Evolutionary conservation across 2,888 invertebrate species (phyloP), one percentile per base, ranked within the genome.

Genomic region (Drosophila recens): DNA sequence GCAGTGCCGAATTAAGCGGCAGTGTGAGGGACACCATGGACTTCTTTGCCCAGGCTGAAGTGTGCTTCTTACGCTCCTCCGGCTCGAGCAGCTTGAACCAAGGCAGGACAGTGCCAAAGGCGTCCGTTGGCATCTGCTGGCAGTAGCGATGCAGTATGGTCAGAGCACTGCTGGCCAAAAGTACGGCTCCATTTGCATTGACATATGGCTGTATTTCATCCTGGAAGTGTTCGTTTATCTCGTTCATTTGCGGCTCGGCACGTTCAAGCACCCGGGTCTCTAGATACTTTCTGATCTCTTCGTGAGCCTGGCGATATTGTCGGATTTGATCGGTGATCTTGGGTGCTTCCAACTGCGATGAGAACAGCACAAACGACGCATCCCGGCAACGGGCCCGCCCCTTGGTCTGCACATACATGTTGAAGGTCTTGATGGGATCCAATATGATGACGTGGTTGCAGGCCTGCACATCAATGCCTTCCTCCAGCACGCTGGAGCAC

Each of bases 321-420:
- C 5, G 0, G 67, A 95, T 94, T 85, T 92, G 93, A 0, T 43
- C 4, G 0, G 68, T 0, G 43, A 92, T 93, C 33, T 91, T 89
- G 0, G 0, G 0, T 0, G 27, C 13, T 0, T 94, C 92, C 0
- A 53, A 2, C 0, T 79, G 61, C 2, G 94, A 89, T 0, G 95
- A 79, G 82, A 96, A 90, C 27, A 96, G 91, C 0, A 94, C 93
- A 79, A 94, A 97, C 10, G 92, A 92, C n/a, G 97, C 95, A 0
- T 93, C 91, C 4, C 90, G 88, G 79, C 94, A 94, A n/a, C 97
- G 94, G 0, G 98, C 98, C 62, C 98, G 94, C 1, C 95, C 98
- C 94, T 98, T 97, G 70, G 97, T 96, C 92, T 98, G 98, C 42
- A 98, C 95, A 89, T 98, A 98, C 0, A 97, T 96, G 53, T 97